phyloP scores from a whole-genome alignment of 1,140 invertebrate species.

The Nomia melanderi region DNA sequence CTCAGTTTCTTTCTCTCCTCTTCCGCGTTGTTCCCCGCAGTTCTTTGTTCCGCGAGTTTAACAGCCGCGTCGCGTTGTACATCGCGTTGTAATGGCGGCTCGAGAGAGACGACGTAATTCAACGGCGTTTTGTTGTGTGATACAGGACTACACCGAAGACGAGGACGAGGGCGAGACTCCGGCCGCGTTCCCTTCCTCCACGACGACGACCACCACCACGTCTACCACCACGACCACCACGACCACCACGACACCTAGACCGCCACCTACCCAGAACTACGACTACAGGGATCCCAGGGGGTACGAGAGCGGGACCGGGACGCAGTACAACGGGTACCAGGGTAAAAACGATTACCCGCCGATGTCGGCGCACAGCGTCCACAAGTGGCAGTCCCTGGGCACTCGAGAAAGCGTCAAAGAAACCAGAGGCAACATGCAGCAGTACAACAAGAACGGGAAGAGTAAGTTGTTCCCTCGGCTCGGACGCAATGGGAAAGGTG shows the following conservation, averaged over 20 bases:
- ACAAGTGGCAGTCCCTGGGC: slow-evolving; percentile 75
- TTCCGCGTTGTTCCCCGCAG: too few relatives aligned
- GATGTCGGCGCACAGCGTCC: slow-evolving; percentile 73
- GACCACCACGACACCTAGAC: slow-evolving; percentile 56
- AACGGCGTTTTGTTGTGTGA: slow-evolving; percentile 10
- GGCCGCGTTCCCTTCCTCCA: not conserved
- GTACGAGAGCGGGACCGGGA: slow-evolving; percentile 60
- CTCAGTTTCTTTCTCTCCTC: too few relatives aligned
- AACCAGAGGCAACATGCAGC: slow-evolving; percentile 67
- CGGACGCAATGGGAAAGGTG: too few relatives aligned
- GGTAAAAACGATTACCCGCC: slow-evolving; percentile 72
- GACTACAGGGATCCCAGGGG: slow-evolving; percentile 58
- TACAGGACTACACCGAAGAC: slow-evolving; percentile 72
- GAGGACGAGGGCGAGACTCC: slow-evolving; percentile 63
- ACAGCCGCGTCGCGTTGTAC: too few relatives aligned
- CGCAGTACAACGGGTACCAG: slow-evolving; percentile 71
- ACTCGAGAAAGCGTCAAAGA: slow-evolving; percentile 73
- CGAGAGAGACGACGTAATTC: not conserved
- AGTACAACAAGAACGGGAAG: slow-evolving; percentile 66
- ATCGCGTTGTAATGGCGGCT: too few relatives aligned
- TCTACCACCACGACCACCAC: slow-evolving; percentile 41
- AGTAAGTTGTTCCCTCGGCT: slow-evolving; percentile 59
- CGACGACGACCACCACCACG: slow-evolving; percentile 20
- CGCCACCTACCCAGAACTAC: slow-evolving; percentile 51
- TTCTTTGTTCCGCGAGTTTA: too few relatives aligned